phyloP scores from a whole-genome alignment of 2,113 vertebrate genomes.

The Hyperopisus bebe region DNA sequence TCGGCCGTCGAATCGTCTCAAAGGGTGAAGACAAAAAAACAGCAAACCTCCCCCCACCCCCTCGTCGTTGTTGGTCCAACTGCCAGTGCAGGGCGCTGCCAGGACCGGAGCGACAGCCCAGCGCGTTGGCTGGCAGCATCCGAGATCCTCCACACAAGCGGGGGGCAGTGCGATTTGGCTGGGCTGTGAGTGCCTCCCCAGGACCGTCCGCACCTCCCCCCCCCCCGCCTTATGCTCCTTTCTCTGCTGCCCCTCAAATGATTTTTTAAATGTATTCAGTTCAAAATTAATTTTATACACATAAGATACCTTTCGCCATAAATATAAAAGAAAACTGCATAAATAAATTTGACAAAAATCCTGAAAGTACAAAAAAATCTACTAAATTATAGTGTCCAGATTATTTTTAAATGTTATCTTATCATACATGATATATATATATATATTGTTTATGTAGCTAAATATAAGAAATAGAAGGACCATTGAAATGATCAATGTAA shows the following conservation, averaged over 20 bases:
- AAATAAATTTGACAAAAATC: not conserved
- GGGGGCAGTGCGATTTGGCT: not conserved
- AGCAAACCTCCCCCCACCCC: constrained; percentile 35
- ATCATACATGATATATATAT: not conserved
- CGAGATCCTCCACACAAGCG: constrained; percentile 53
- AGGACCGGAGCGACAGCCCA: constrained; percentile 75
- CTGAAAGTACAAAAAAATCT: not conserved
- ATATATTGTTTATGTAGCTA: not conserved
- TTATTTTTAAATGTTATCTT: not conserved
- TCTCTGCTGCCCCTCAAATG: not conserved
- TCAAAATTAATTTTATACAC: not conserved
- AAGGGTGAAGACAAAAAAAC: not conserved
- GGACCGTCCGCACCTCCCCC: not conserved
- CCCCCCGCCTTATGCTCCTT: not conserved
- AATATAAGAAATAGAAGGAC: not conserved
- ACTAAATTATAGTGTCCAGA: not conserved
- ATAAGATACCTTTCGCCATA: not conserved
- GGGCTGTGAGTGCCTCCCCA: not conserved
- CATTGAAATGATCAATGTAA: not conserved
- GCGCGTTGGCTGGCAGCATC: constrained; percentile 66
- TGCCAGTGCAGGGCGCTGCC: constrained; percentile 73
- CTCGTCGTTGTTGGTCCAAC: constrained; percentile 65
- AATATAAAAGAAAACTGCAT: not conserved
- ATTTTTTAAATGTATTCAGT: not conserved
- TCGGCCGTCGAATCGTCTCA: not conserved